Percentiles rank a stretch among this genome's conserved stretches.
Evolutionary conservation across 2,797 vertebrate genomes (phyloP).

Genomic region (Xenops minutus): DNA sequence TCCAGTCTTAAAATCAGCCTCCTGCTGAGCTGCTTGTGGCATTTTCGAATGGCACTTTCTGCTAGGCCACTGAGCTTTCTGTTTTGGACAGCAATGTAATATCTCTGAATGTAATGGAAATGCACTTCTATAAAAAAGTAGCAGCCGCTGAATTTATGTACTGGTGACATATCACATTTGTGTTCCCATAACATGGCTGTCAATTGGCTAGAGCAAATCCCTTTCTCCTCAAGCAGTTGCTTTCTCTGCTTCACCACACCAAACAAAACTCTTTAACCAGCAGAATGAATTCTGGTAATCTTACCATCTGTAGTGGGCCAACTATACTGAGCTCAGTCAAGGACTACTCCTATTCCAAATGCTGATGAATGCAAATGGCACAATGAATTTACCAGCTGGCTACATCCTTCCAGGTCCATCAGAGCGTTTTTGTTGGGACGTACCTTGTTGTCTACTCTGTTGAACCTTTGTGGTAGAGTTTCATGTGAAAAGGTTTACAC

Average conservation of each 20-base stretch:
- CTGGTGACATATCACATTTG: not conserved
- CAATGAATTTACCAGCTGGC: not conserved
- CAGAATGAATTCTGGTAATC: slow-evolving; percentile 84
- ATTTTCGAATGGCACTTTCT: slow-evolving; percentile 60
- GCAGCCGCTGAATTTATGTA: not conserved
- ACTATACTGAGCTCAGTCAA: slow-evolving; percentile 71
- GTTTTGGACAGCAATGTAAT: slow-evolving; percentile 5
- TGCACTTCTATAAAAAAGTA: not conserved
- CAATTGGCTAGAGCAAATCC: slow-evolving; percentile 78
- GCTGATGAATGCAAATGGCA: slow-evolving; percentile 72
- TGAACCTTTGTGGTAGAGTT: not conserved
- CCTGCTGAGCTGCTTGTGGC: not conserved
- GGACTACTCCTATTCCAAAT: slow-evolving; percentile 68
- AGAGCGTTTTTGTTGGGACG: not conserved
- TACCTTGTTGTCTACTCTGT: not conserved
- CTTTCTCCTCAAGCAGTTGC: slow-evolving; percentile 79
- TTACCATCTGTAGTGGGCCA: slow-evolving; percentile 82
- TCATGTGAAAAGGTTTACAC: not conserved
- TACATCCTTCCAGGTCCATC: accelerated
- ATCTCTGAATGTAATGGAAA: not conserved
- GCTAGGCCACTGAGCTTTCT: slow-evolving; percentile 2
- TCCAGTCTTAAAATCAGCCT: not conserved
- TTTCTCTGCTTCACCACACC: slow-evolving; percentile 81
- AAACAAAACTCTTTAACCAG: slow-evolving; percentile 73
- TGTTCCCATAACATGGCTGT: slow-evolving; percentile 72